Evolutionary conservation across 2,888 invertebrate genomes (phyloP).

Genomic region (Chironomus riparius): DNA sequence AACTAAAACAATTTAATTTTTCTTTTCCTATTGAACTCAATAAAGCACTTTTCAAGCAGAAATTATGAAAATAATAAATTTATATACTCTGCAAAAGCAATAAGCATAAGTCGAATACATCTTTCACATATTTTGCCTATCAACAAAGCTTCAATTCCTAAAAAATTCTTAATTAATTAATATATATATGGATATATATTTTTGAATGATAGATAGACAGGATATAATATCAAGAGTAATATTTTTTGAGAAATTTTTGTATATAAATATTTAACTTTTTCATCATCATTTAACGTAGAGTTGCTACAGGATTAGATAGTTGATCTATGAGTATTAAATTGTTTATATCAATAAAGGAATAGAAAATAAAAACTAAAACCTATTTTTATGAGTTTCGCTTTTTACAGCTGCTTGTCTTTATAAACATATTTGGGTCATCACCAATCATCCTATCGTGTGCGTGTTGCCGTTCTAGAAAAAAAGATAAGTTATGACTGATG

Average conservation of each 20-base stretch:
- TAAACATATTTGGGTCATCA: not conserved
- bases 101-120: not conserved
- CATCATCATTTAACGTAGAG: not conserved
- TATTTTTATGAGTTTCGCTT: not conserved
- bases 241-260: not conserved
- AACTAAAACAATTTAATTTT: too few species aligned
- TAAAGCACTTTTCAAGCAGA: not conserved
- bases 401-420: not conserved
- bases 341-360: not conserved
- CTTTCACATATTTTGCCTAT: not conserved
- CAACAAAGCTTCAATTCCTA: not conserved
- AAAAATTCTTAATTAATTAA: not conserved
- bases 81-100: not conserved
- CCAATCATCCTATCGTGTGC: constrained; percentile 29
- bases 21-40: not conserved
- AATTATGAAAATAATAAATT: not conserved
- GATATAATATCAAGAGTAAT: not conserved
- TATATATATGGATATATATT: not conserved
- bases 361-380: not conserved
- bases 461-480: constrained; percentile 30
- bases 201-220: not conserved
- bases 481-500: too few species aligned
- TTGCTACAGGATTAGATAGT: not conserved
- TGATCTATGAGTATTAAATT: not conserved
- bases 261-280: not conserved